phyloP scores from a whole-genome alignment of 53 echinoderm and acorn worm genomes.

The Holothuria leucospilota region DNA sequence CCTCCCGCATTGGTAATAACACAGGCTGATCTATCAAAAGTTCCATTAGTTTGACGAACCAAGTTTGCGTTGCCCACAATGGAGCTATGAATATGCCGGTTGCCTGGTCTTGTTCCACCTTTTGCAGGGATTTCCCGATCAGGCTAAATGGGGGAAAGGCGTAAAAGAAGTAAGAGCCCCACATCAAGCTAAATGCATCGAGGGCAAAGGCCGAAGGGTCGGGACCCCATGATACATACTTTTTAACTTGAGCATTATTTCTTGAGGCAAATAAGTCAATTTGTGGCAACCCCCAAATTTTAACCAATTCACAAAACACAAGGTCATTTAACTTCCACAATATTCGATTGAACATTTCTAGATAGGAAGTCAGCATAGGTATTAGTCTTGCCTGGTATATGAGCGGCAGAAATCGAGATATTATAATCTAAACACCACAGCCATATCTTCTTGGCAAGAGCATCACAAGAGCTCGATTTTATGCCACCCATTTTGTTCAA shows the following conservation, averaged over 20 bases:
- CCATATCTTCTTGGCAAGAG: constrained; percentile 35
- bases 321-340: no score
- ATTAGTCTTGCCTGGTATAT: constrained; percentile 51
- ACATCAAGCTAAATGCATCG: constrained; percentile 52
- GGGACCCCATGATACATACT: constrained; percentile 62
- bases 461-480: constrained; percentile 30
- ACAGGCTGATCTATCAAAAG: constrained; percentile 50
- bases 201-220: constrained; percentile 51
- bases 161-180: constrained; percentile 28
- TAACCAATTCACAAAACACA: no score
- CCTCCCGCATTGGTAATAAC: constrained; percentile 30
- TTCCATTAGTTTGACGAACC: constrained; percentile 54
- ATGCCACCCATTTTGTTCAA: constrained; percentile 59
- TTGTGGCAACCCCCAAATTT: no score
- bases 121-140: constrained; percentile 49
- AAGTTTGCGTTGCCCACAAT: constrained; percentile 63
- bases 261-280: no score
- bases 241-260: no score
- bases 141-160: constrained; percentile 67
- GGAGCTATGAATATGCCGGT: constrained; percentile 53
- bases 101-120: constrained; percentile 42
- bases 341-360: no score
- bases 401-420: constrained; percentile 46
- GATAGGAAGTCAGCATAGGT: constrained; percentile 52
- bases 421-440: constrained; percentile 36